Evolutionary conservation across 2,888 invertebrate species (phyloP).

Genomic region (Himalopsyche kuldschensis): DNA sequence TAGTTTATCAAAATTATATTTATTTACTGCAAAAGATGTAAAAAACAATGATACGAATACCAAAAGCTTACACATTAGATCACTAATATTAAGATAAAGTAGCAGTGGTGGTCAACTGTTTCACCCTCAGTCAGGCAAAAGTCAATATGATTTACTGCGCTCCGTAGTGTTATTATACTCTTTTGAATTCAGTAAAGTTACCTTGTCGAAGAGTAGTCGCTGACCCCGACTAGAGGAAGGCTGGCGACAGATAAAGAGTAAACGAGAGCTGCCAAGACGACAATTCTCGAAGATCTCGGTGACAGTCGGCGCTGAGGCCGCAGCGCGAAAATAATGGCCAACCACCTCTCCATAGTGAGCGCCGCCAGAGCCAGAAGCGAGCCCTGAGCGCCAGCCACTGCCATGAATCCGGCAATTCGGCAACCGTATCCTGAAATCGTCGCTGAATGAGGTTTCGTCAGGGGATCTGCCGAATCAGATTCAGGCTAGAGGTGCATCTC

Average conservation of each 20-base stretch:
- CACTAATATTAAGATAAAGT: too few species aligned
- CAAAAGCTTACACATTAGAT: too few species aligned
- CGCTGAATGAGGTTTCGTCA: not conserved
- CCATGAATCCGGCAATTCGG: constrained; percentile 83
- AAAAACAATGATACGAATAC: too few species aligned
- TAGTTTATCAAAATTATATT: too few species aligned
- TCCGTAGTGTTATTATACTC: too few species aligned
- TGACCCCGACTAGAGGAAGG: constrained; percentile 79
- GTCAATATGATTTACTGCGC: too few species aligned
- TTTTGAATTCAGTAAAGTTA: not conserved
- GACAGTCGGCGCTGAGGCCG: constrained; percentile 80
- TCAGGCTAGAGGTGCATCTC: not conserved
- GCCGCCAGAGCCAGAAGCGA: constrained; percentile 86
- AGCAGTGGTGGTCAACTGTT: too few species aligned
- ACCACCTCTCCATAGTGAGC: constrained; percentile 84
- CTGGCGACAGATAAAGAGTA: constrained; percentile 77
- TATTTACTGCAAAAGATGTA: too few species aligned
- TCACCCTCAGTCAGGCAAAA: too few species aligned
- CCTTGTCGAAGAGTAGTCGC: constrained; percentile 81
- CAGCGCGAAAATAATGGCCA: constrained; percentile 81
- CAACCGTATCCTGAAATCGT: constrained; percentile 69
- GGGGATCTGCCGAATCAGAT: not conserved
- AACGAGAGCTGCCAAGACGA: constrained; percentile 79
- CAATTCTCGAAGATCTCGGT: constrained; percentile 69
- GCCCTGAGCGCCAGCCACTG: constrained; percentile 83